Evolutionary conservation across 2,888 invertebrate genomes (phyloP).

Genomic region (Torymus tubicola): DNA sequence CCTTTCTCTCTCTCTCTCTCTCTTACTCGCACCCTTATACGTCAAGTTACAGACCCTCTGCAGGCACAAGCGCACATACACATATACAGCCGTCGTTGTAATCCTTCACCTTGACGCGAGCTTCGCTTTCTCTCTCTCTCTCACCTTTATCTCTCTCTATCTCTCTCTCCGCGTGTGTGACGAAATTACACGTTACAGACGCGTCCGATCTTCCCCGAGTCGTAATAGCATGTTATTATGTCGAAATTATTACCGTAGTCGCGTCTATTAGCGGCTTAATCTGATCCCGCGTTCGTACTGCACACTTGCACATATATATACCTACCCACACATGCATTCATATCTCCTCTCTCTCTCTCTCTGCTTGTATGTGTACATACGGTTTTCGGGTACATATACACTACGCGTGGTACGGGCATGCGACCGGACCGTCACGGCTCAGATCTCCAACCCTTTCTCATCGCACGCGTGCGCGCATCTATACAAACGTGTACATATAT

Average conservation of each 20-base stretch:
- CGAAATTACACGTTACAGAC: conserved; percentile 70
- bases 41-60: too few species aligned
- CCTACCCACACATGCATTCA: too few species aligned
- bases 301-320: too few species aligned
- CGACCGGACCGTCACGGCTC: too few species aligned
- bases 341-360: too few species aligned
- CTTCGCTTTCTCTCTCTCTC: background rate
- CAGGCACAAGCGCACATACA: too few species aligned
- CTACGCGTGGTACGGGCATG: background rate
- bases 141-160: background rate
- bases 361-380: background rate
- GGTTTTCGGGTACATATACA: background rate
- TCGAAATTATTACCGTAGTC: conserved; percentile 71
- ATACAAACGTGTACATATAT: background rate
- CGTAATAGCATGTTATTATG: conserved; percentile 72
- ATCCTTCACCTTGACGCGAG: conserved; percentile 18
- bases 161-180: conserved; percentile 59
- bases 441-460: too few species aligned
- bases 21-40: background rate
- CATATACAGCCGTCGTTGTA: background rate
- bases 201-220: conserved; percentile 44
- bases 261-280: conserved; percentile 67
- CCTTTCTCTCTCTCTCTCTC: background rate
- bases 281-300: conserved; percentile 37
- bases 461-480: too few species aligned